Evolutionary conservation across 2,888 invertebrate species (phyloP).

Genomic region (Anthophora plumipes): DNA sequence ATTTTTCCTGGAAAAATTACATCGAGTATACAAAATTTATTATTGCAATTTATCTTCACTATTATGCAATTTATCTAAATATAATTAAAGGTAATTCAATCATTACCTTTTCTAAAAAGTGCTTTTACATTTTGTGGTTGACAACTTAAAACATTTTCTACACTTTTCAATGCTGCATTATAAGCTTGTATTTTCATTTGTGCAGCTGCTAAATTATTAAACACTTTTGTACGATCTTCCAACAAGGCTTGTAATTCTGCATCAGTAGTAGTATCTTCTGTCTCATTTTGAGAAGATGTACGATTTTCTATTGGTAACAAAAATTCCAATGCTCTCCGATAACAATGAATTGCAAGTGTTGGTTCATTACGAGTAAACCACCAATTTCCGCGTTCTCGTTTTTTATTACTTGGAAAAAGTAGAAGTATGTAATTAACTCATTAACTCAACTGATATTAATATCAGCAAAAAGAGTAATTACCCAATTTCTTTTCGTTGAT

Average conservation of each 20-base stretch:
- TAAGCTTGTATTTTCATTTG: constrained; percentile 95
- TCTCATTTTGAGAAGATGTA: constrained; percentile 86
- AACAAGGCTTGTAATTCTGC: constrained; percentile 88
- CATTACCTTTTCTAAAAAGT: constrained; percentile 92
- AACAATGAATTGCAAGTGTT: constrained; percentile 93
- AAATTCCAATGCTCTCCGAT: constrained; percentile 93
- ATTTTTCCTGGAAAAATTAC: constrained; percentile 85
- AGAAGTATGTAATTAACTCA: constrained; percentile 13
- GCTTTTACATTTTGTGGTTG: constrained; percentile 97
- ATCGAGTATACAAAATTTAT: neutral
- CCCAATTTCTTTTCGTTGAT: constrained; percentile 91
- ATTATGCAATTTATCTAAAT: too few relatives aligned
- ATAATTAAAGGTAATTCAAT: too few relatives aligned
- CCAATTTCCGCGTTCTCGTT: constrained; percentile 95
- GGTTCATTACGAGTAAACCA: constrained; percentile 94
- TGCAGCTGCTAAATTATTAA: constrained; percentile 96
- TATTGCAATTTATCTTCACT: neutral
- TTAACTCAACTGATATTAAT: neutral
- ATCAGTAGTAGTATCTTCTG: constrained; percentile 84
- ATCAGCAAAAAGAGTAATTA: constrained; percentile 81
- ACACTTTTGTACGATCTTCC: constrained; percentile 93
- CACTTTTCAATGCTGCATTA: constrained; percentile 93
- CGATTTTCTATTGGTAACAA: constrained; percentile 88
- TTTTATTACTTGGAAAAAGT: constrained; percentile 87
- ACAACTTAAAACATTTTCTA: constrained; percentile 92